phyloP scores from a whole-genome alignment of 2,888 invertebrate species.

The Dusona sp. region DNA sequence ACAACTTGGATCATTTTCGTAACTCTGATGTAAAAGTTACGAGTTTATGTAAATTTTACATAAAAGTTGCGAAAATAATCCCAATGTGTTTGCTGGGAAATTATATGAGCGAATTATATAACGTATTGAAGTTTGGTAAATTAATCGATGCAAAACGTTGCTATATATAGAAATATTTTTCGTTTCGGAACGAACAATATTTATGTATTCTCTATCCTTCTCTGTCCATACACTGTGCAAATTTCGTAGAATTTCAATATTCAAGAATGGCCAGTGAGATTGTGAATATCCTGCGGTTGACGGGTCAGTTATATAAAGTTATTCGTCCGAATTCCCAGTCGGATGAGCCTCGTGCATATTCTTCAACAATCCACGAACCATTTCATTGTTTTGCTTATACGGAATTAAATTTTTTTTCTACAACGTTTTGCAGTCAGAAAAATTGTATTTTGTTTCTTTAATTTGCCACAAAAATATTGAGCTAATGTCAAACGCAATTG shows the following conservation, averaged over 20 bases:
- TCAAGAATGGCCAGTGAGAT: slow-evolving; percentile 12
- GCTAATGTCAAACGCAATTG: neutral
- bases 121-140: neutral
- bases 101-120: neutral
- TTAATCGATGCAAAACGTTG: neutral
- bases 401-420: neutral
- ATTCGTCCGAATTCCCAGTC: slow-evolving; percentile 10
- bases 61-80: no score
- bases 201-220: neutral
- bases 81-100: no score
- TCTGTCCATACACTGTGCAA: neutral
- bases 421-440: neutral
- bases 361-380: neutral
- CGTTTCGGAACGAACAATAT: neutral
- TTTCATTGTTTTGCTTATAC: neutral
- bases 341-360: neutral
- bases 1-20: no score
- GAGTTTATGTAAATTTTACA: no score
- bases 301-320: slow-evolving; percentile 24
- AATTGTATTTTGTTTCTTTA: neutral
- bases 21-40: no score
- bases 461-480: neutral
- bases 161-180: neutral
- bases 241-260: slow-evolving; percentile 25
- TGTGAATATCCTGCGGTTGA: slow-evolving; percentile 43